Base-by-base conservation (phyloP, 2,113 vertebrate species). In the Lepidothrix coronata region DNA sequence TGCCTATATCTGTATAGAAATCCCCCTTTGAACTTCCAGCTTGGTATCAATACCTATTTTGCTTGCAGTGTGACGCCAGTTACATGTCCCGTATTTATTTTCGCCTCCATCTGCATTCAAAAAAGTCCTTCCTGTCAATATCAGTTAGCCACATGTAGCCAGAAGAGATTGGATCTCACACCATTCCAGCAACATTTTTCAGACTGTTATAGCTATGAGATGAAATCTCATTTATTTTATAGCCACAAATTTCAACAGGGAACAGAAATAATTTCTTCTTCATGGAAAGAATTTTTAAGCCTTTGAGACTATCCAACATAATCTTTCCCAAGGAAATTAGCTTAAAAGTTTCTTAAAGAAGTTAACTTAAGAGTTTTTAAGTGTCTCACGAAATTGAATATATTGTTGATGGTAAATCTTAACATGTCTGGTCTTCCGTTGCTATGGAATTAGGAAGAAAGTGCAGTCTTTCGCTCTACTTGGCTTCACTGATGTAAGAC, bases 211-310 rank as follows among this genome's bases (percentile, higher is more conserved):
- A 70, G 51, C 33, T 77, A 30, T 51, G 44, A 94, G 73, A 74
- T n/a, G 33, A 87, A 89, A 84, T 63, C 52, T 91, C n/a, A 71
- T 95, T 91, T 95, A 57, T 91, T 95, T 94, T 93, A 63, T 54
- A 27, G 37, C 31, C 28, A 46, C 25, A 73, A 58, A 77, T 84
- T 92, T 61, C 51, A 67, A 2, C 12, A 84, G 18, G 59, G 37
- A 94, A 71, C 6, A 63, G 21, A 66, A 89, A 94, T 63, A 41
- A 75, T 55, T 88, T 67, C 48, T 59, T 77, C 39, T 70, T 81
- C 66, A 27, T 46, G 35, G 39, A 65, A 97, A 75, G 24, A 86
- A 76, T 70, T 73, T 81, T 75, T 77, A 78, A 86, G 11, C 24
- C 12, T 84, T 27, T 81, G 65, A 89, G 73, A 68, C 8, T 4